Conservation (phyloP, 2,797 vertebrate genomes). For the Benthosema pterotum region DNA sequence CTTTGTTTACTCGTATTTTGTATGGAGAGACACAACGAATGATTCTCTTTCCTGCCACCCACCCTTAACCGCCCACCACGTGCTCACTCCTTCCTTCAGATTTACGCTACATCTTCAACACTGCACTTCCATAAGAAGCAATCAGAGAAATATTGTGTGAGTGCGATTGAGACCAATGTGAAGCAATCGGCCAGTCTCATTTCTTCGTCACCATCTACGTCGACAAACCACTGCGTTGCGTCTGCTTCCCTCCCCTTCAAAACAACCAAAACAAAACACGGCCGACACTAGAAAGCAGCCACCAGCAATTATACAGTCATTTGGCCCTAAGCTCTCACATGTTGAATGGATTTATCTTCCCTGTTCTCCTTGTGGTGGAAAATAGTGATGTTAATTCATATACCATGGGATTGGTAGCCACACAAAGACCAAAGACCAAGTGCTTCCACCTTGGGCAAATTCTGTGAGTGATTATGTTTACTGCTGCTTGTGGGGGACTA, state of each 20-base stretch:
- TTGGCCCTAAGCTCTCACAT: constrained; percentile 71
- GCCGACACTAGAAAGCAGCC: constrained; percentile 62
- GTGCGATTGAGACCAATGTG: constrained; percentile 1
- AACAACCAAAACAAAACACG: constrained; percentile 68
- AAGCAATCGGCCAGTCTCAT: not conserved
- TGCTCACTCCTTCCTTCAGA: not conserved
- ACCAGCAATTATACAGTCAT: constrained; percentile 70
- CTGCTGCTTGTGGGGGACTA: constrained; percentile 64
- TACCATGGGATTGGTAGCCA: constrained; percentile 71
- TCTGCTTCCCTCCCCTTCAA: constrained; percentile 54
- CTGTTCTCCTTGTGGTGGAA: constrained; percentile 63
- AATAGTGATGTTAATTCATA: constrained; percentile 71
- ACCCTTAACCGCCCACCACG: too few species aligned
- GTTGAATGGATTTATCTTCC: constrained; percentile 69
- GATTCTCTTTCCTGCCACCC: not conserved
- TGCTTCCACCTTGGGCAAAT: constrained; percentile 66
- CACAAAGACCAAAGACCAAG: constrained; percentile 69
- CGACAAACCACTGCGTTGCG: constrained; percentile 35
- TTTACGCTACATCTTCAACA: too few species aligned
- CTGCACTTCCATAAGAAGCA: too few species aligned
- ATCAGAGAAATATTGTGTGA: not conserved
- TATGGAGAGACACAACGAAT: constrained; percentile 2
- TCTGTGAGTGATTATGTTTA: constrained; percentile 73
- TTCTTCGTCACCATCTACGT: constrained; percentile 31
- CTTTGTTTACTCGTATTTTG: not conserved